Evolutionary conservation across 2,888 invertebrate species (phyloP), one percentile per base, ranked within the genome.

Genomic region (Poecilus cupreus): DNA sequence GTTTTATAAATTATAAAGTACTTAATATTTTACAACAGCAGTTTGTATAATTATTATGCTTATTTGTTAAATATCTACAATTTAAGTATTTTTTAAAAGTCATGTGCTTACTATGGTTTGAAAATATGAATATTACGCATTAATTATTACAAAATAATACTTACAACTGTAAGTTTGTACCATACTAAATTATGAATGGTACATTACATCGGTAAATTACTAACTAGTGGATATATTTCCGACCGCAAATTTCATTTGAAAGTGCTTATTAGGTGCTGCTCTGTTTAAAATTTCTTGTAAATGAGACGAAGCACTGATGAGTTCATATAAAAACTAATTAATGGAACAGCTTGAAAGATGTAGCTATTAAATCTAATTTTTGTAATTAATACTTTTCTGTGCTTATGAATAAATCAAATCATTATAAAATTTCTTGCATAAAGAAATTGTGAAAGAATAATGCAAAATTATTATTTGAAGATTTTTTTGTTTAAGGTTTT

Each of bases 311-410:
- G 32, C 32, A 8, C 22, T 57, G 18, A 39, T 68, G 64, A 68
- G 37, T 16, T 64, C 1, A 64, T 68, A 68, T 68, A 68, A 68
- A 68, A 68, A 68, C 37, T 68, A 68, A 68, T 68, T 68, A 68
- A 37, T 68, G 64, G 37, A 68, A 37, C 64, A 68, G 37, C 64
- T 8, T 37, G 37, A 18, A 68, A 37, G 64, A 68, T 37, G 18
- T 32, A 16, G 64, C 32, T 37, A 68, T 68, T 37, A 68, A 68
- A 68, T 68, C n/a, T 68, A 37, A 68, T 37, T 68, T 68, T 64
- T 68, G 13, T 68, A 68, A 68, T 68, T 68, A 68, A 68, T 60
- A 68, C 37, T 8, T 68, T 13, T 10, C 26, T 37, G 32, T 6
- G 32, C 8, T 32, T 37, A 37, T 68, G 64, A 68, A 68, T 20